A percentile compares a stretch with the other conserved stretches of the same genome.
Evolutionary conservation across 2,113 vertebrate species (phyloP).

Genomic region (Cacatua alba): DNA sequence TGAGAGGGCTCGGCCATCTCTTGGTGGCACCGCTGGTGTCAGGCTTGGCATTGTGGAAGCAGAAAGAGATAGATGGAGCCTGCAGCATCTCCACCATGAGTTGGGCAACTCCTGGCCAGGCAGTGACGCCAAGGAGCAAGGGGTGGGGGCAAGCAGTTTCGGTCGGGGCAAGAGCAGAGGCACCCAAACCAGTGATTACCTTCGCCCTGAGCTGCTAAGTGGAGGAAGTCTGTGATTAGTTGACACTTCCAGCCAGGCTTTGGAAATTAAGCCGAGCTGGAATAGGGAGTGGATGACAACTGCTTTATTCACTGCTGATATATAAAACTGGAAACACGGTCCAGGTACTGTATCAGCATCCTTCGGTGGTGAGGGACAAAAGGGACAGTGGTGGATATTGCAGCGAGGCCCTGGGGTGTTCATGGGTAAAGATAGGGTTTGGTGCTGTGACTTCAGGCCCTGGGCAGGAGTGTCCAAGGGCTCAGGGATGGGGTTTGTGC

Average conservation of each 20-base stretch:
- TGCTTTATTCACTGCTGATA: conserved; percentile 50
- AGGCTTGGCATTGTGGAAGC: neutral
- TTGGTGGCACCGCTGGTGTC: fast-evolving
- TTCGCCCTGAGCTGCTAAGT: conserved; percentile 56
- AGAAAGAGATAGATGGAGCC: fast-evolving
- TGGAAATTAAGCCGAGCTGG: conserved; percentile 29
- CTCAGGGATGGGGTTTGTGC: neutral
- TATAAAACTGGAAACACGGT: conserved; percentile 10
- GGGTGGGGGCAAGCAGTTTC: conserved; percentile 63
- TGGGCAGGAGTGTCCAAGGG: neutral
- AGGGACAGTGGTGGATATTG: neutral
- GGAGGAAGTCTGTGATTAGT: conserved; percentile 68
- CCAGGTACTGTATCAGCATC: neutral
- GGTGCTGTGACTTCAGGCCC: neutral
- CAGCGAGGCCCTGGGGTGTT: fast-evolving
- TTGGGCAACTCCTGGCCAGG: conserved; percentile 40
- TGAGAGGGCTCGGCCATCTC: fast-evolving
- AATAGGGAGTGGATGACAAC: conserved; percentile 35
- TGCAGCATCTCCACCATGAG: fast-evolving
- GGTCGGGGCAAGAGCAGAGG: conserved; percentile 52
- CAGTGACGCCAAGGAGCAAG: neutral
- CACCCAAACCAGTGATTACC: conserved; percentile 59
- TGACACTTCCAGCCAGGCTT: conserved; percentile 55
- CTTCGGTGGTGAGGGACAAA: fast-evolving
- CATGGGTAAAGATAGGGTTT: neutral